Percentiles rank a stretch among this genome's conserved stretches.
phyloP scores from a whole-genome alignment of 2,113 vertebrate species.

The Dendrocopos noguchii region DNA sequence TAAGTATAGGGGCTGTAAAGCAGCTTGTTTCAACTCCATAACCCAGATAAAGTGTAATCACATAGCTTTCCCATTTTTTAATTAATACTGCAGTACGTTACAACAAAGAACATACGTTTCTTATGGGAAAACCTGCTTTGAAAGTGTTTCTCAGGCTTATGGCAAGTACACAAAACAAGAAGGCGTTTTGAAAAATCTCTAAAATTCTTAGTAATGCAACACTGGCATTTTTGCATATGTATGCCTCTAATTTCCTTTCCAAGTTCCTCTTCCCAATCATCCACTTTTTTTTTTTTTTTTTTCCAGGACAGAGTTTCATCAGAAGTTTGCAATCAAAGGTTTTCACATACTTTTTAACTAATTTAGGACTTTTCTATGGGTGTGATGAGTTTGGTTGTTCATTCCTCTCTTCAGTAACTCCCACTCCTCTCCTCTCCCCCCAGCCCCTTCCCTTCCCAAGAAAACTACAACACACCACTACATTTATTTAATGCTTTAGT shows the following conservation, averaged over 20 bases:
- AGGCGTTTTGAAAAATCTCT: not conserved
- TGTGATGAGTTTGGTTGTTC: not conserved
- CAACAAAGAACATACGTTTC: not conserved
- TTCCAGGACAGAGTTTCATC: not conserved
- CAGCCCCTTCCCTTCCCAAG: not conserved
- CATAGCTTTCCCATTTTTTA: fast-evolving
- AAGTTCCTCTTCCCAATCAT: not conserved
- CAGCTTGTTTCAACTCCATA: fast-evolving
- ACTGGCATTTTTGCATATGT: not conserved
- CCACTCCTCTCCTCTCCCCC: not conserved
- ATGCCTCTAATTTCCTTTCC: not conserved
- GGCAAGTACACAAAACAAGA: not conserved
- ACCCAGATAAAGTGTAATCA: fast-evolving
- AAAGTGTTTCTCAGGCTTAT: not conserved
- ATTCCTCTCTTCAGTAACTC: not conserved
- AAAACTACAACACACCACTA: not conserved
- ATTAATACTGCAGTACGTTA: not conserved
- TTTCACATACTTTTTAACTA: not conserved
- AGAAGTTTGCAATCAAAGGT: not conserved
- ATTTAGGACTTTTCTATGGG: not conserved
- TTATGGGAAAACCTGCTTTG: not conserved
- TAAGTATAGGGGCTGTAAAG: fast-evolving
- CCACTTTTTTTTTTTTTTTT: not conserved
- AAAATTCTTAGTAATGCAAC: not conserved
- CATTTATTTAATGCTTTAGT: constrained; percentile 50